Evolutionary conservation across 2,888 invertebrate species (phyloP), one percentile per base, ranked within the genome.

Genomic region (Linhomoeus sp.): DNA sequence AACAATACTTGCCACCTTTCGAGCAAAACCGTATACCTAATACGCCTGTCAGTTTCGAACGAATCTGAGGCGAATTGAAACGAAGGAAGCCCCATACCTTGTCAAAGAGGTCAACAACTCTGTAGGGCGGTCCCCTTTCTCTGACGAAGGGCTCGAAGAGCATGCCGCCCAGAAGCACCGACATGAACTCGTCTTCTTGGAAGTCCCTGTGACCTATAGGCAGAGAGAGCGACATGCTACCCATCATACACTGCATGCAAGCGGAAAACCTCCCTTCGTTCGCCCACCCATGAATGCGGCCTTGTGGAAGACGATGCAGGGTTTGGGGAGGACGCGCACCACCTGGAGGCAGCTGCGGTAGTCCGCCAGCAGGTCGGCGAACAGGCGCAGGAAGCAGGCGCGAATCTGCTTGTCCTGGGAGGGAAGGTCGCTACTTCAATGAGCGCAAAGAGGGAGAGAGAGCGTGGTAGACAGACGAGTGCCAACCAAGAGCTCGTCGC

Each of bases 251-350:
- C n/a, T n/a, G n/a, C n/a, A n/a, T n/a, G 22, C 36, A 22, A 7
- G n/a, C 9, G 41, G 23, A 5, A 53, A 35, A 3, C 38, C 26
- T 44, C 51, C 37, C n/a, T n/a, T n/a, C n/a, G n/a, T n/a, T n/a
- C n/a, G n/a, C 40, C 50, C 20, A 25, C 51, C 52, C 12, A 54
- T 23, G 42, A 52, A 52, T 12, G 53, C 52, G 17, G 71, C 77
- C 73, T 90, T 90, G 70, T 94, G 90, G 73, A 94, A 94, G 43
- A 87, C 85, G 55, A 97, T 86, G 53, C 90, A 84, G 23, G 92
- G 87, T 56, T 80, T 80, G 1, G 90, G 86, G 68, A 90, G 85
- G 61, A 94, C 88, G 47, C 94, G 75, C 62, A 90, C 87, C 52
- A 94, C 76, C 15, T 87, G 86, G 45, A 94, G 75, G 67, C 90